Base-by-base conservation (phyloP, 2,888 invertebrate species). In the Drosophila setosimentum region DNA sequence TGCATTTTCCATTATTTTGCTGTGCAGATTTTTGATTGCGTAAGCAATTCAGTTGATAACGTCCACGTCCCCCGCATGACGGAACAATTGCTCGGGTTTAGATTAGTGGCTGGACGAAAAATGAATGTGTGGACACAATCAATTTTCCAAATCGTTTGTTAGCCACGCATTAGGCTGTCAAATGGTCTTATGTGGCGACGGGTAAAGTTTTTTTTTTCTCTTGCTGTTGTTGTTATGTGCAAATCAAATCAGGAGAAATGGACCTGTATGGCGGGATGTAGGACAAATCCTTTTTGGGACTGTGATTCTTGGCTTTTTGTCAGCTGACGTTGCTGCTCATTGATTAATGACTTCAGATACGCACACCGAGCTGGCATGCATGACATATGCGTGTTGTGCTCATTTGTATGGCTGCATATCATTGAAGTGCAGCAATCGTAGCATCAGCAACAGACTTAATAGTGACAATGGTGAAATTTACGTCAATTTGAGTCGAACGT, bases 61-160 rank as follows among this genome's bases (percentile, higher is more conserved):
- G 21, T 16, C 3, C 7, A 3, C 7, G 3, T 2, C 7, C 13
- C 21, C 13, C n/a, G 30, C 18, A 32, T 16, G 55, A 11, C 37
- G 42, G 3, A 32, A 16, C 58, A 68, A 55, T 62, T 58, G 57
- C 30, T 48, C 29, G 27, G 27, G 24, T 32, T n/a, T 35, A 21
- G 66, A 60, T 76, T 55, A 54, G 32, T 50, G 71, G 32, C 59
- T n/a, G 40, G 48, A 37, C 37, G 54, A 63, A 49, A 64, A 72
- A 58, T 40, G 50, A n/a, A 60, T 72, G 65, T 75, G 78, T 70
- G 76, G 67, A 73, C 59, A 73, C 73, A 85, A 85, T 87, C 77
- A 87, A 85, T 85, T 87, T 77, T 79, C 72, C 61, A 69, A 77
- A 77, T 85, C 78, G 80, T 61, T 75, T 77, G 78, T 71, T 76